Evolutionary conservation across 2,888 invertebrate species (phyloP).

Genomic region (Podotricha telesiphe): DNA sequence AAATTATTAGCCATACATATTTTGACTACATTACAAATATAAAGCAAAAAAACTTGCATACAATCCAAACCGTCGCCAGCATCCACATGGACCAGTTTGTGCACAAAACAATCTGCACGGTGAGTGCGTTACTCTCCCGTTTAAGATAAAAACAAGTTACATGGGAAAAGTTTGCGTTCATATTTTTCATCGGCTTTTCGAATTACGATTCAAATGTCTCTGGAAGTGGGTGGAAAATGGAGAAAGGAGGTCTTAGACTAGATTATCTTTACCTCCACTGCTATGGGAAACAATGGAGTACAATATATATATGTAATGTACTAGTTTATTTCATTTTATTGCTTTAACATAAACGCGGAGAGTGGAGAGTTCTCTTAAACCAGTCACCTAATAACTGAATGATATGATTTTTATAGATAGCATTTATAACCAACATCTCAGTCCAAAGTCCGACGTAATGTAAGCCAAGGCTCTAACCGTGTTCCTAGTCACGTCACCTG

Average conservation of each 20-base stretch:
- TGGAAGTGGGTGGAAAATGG: neutral
- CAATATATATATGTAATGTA: too few species aligned
- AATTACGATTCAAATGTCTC: too few species aligned
- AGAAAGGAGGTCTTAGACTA: neutral
- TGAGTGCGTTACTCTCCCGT: neutral
- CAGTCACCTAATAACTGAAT: neutral
- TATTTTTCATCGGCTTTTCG: too few species aligned
- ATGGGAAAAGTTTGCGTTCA: neutral
- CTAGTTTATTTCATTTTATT: too few species aligned
- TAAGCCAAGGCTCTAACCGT: constrained; percentile 51
- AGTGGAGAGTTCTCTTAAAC: neutral
- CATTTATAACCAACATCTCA: constrained; percentile 4
- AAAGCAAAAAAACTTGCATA: neutral
- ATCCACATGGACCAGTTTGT: neutral
- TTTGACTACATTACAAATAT: too few species aligned
- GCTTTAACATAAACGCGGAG: too few species aligned
- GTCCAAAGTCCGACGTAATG: constrained; percentile 38
- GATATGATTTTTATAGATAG: neutral
- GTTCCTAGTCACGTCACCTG: constrained; percentile 48
- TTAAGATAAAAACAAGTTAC: neutral
- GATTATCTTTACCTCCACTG: too few species aligned
- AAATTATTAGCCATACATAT: too few species aligned
- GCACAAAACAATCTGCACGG: neutral
- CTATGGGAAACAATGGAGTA: too few species aligned
- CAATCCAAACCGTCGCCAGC: neutral